Evolutionary conservation across 2,888 invertebrate species (phyloP).

Genomic region (Gnatocerus cornutus): DNA sequence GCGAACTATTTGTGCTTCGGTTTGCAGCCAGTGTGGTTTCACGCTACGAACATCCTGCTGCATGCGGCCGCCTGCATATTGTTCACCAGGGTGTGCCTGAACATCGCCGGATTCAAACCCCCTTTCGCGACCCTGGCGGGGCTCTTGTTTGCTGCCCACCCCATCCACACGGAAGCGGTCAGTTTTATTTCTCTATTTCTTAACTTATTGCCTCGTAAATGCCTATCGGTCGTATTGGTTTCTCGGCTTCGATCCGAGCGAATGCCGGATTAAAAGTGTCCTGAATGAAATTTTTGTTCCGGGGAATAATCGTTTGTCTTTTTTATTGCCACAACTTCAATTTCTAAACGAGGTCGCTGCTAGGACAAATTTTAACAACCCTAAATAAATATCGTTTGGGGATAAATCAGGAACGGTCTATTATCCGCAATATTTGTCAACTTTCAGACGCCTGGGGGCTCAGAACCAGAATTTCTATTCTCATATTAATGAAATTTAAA

Average conservation of each 20-base stretch:
- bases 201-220: conserved; percentile 56
- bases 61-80: conserved; percentile 84
- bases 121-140: conserved; percentile 83
- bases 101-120: conserved; percentile 80
- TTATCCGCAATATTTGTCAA: no score
- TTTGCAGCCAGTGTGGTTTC: conserved; percentile 84
- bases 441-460: no score
- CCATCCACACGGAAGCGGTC: conserved; percentile 92
- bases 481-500: no score
- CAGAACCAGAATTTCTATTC: no score
- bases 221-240: conserved; percentile 55
- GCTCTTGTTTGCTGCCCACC: conserved; percentile 88
- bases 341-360: conserved; percentile 9
- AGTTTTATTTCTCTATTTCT: conserved; percentile 70
- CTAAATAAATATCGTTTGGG: no score
- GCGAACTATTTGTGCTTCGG: conserved; percentile 84
- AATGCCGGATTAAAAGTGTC: conserved; percentile 49
- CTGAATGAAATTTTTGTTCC: conserved; percentile 46
- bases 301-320: conserved; percentile 42
- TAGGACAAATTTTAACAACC: not conserved
- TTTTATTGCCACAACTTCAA: conserved; percentile 30
- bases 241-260: conserved; percentile 36
- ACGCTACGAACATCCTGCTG: conserved; percentile 83
- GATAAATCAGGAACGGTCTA: no score
- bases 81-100: conserved; percentile 80